phyloP scores from a whole-genome alignment of 2,797 vertebrate genomes.

The Tadarida brasiliensis region DNA sequence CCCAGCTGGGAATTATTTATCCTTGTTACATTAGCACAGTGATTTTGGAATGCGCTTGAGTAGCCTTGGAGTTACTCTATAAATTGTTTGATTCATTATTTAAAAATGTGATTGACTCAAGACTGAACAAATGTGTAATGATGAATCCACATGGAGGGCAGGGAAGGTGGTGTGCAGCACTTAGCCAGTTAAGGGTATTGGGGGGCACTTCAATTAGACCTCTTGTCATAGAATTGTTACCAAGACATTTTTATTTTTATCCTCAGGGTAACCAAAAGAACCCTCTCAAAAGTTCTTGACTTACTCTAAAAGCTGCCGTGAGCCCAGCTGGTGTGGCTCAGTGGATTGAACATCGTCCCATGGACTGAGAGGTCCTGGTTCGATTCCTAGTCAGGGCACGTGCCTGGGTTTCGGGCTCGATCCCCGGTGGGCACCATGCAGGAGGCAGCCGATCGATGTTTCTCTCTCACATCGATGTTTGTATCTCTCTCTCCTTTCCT shows the following conservation, averaged over 20 bases:
- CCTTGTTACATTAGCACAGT: background rate
- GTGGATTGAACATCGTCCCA: no score
- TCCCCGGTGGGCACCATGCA: no score
- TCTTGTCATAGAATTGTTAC: background rate
- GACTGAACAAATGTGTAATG: constrained; percentile 7
- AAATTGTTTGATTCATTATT: constrained; percentile 56
- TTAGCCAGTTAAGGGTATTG: constrained; percentile 18
- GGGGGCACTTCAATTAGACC: background rate
- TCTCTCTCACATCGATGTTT: no score
- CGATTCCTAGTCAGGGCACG: no score
- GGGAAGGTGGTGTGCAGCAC: background rate
- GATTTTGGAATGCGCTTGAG: constrained; percentile 51
- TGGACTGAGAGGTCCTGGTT: no score
- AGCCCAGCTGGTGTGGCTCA: no score
- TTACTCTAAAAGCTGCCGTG: background rate
- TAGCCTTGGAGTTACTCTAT: constrained; percentile 40
- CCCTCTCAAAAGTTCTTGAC: background rate
- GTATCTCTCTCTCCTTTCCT: no score
- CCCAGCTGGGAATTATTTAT: constrained; percentile 44
- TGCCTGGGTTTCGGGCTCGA: no score
- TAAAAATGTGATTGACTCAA: constrained; percentile 50
- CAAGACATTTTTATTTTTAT: constrained; percentile 19
- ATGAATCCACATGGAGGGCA: background rate
- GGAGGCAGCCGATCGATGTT: no score
- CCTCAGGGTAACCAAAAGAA: background rate